Evolutionary conservation across 2,888 invertebrate species (phyloP).

Genomic region (Synergus umbraculus): DNA sequence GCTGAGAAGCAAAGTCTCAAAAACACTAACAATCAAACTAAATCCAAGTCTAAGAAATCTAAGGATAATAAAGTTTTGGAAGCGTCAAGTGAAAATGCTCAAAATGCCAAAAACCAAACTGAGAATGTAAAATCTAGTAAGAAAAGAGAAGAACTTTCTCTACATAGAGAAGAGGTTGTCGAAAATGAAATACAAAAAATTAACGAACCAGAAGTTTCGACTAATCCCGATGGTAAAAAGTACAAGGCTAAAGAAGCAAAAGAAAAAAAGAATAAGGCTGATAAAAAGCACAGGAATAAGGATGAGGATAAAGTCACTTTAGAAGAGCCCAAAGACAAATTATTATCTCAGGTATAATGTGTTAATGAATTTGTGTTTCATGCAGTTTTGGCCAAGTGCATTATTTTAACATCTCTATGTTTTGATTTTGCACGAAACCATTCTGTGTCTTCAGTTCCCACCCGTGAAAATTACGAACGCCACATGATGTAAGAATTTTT

Average conservation of each 20-base stretch:
- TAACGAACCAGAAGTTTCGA: slow-evolving; percentile 16
- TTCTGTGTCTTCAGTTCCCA: not conserved
- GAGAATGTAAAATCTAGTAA: slow-evolving; percentile 47
- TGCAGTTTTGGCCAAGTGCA: slow-evolving; percentile 42
- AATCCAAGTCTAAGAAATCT: slow-evolving; percentile 61
- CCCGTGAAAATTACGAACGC: not conserved
- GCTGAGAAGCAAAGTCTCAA: slow-evolving; percentile 55
- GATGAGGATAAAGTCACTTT: slow-evolving; percentile 59
- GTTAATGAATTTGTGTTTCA: slow-evolving; percentile 49
- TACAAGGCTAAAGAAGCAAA: slow-evolving; percentile 52
- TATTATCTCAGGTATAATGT: slow-evolving; percentile 65
- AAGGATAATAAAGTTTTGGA: slow-evolving; percentile 60
- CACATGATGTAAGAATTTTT: not conserved
- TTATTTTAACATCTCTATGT: slow-evolving; percentile 7
- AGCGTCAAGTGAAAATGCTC: slow-evolving; percentile 17
- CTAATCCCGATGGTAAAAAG: not conserved
- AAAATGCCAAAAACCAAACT: slow-evolving; percentile 18
- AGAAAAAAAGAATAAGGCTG: slow-evolving; percentile 74
- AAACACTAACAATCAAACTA: slow-evolving; percentile 52
- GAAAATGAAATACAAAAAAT: slow-evolving; percentile 39
- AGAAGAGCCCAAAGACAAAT: slow-evolving; percentile 61
- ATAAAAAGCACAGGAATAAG: slow-evolving; percentile 70
- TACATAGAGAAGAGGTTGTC: slow-evolving; percentile 33
- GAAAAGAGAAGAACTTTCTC: slow-evolving; percentile 51
- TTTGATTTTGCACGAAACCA: slow-evolving; percentile 35